phyloP scores from a whole-genome alignment of 1,140 invertebrate species.

The Gyrodactylus bullatarudis region DNA sequence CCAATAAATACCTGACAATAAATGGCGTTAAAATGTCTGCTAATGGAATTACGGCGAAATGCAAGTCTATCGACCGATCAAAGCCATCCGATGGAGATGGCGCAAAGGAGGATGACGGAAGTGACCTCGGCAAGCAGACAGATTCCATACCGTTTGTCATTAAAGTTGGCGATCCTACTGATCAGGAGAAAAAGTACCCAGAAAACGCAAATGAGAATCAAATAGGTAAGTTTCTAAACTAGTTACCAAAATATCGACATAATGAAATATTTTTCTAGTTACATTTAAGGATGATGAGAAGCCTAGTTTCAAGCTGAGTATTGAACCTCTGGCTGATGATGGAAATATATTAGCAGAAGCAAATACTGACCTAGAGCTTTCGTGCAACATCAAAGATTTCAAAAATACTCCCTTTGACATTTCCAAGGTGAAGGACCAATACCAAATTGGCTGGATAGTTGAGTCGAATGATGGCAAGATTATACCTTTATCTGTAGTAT shows the following conservation, averaged over 20 bases:
- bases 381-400: background rate
- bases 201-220: too few relatives aligned
- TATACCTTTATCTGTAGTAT: background rate
- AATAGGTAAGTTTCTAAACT: too few relatives aligned
- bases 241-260: too few relatives aligned
- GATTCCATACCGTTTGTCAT: too few relatives aligned
- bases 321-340: background rate
- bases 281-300: background rate
- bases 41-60: too few relatives aligned
- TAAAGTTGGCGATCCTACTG: too few relatives aligned
- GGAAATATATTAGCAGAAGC: background rate
- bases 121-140: too few relatives aligned
- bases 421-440: background rate
- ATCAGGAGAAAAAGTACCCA: too few relatives aligned
- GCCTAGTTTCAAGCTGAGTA: background rate
- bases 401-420: background rate
- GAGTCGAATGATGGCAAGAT: background rate
- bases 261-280: background rate
- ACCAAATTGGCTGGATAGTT: background rate
- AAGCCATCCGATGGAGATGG: too few relatives aligned
- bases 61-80: too few relatives aligned
- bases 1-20: background rate
- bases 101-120: too few relatives aligned
- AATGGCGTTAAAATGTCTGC: background rate
- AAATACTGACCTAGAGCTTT: background rate